These are phyloP conservation scores for Piaya cayana DNA, from an alignment of 2,113 vertebrate genomes.

Conservation along the genomic window DNA sequence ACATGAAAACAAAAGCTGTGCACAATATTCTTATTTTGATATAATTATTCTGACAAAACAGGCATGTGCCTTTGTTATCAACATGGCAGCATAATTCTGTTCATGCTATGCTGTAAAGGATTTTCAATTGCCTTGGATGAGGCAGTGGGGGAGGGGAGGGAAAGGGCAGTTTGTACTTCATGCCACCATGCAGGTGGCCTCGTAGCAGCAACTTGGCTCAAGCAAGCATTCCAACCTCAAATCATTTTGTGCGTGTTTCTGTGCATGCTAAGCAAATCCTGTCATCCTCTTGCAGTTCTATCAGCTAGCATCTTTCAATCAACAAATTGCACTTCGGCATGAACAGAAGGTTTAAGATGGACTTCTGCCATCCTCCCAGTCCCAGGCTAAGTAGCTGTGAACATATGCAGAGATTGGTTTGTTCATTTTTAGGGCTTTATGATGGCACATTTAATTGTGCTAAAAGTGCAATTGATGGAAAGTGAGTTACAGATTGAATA, in stretches of 20 bases:
- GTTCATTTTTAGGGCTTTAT: constrained; percentile 57
- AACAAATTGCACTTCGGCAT: constrained; percentile 68
- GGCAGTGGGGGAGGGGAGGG: background rate
- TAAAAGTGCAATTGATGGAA: constrained; percentile 65
- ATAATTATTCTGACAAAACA: background rate
- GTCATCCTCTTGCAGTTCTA: constrained; percentile 19
- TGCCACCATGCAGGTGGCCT: constrained; percentile 45
- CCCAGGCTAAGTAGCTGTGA: constrained; percentile 58
- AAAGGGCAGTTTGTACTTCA: background rate
- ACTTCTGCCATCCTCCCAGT: constrained; percentile 61
- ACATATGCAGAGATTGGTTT: constrained; percentile 61
- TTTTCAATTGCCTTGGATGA: background rate
- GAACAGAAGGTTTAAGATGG: constrained; percentile 62
- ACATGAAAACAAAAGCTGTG: background rate
- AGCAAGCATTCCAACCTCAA: background rate
- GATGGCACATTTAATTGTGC: constrained; percentile 65
- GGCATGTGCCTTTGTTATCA: background rate
- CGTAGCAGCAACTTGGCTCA: constrained; percentile 22
- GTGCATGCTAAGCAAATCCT: constrained; percentile 31
- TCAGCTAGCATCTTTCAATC: constrained; percentile 51
- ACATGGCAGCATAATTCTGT: background rate
- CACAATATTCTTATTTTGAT: background rate
- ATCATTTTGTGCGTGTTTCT: background rate
- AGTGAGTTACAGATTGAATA: constrained; percentile 58
- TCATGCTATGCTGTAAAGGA: background rate